A percentile compares a stretch with the other conserved stretches of the same genome.
Evolutionary conservation across 92 coral and sea anemone genomes (phyloP).

Genomic region (Parazoanthus swiftii): DNA sequence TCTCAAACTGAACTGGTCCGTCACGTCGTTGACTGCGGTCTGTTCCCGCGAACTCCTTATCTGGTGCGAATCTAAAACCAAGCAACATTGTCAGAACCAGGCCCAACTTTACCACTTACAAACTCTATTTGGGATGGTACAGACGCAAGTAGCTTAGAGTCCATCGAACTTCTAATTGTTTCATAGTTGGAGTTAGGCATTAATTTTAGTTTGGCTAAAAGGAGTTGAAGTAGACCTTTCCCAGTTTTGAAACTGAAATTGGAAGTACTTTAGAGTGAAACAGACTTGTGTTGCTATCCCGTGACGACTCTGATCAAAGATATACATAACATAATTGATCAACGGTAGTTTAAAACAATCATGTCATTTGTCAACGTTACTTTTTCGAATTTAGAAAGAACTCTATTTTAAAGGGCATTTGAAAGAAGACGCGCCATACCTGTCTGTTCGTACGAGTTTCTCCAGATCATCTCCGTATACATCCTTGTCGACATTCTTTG

Average conservation of each 20-base stretch:
- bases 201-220: no score
- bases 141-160: not conserved
- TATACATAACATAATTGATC: no score
- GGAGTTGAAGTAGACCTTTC: no score
- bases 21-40: constrained; percentile 96
- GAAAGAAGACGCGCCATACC: constrained; percentile 35
- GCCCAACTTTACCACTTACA: no score
- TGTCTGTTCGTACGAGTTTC: constrained; percentile 88
- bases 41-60: constrained; percentile 95
- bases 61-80: constrained; percentile 79
- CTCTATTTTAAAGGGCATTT: not conserved
- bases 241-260: no score
- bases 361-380: no score
- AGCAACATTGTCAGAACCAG: not conserved
- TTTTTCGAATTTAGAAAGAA: not conserved
- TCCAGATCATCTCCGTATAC: constrained; percentile 97
- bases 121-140: not conserved
- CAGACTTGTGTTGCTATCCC: no score
- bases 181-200: not conserved
- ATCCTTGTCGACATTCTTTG: constrained; percentile 87
- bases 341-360: no score
- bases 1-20: constrained; percentile 98
- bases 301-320: no score
- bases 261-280: no score
- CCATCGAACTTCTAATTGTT: not conserved